phyloP scores from a whole-genome alignment of 2,888 invertebrate genomes.

The Lysandra coridon region DNA sequence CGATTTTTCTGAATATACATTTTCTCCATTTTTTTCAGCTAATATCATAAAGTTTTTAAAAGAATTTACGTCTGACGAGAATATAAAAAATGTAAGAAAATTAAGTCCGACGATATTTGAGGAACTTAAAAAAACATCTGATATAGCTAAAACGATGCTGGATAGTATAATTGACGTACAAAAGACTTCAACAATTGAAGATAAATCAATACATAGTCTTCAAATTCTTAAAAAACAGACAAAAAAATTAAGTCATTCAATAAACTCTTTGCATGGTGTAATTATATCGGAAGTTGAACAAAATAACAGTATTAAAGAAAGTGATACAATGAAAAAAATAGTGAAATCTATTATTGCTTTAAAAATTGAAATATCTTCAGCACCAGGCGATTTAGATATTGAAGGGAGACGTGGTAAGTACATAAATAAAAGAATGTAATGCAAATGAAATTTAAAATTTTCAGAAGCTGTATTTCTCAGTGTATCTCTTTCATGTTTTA shows the following conservation, averaged over 20 bases:
- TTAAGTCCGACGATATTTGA: neutral
- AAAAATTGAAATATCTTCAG: slow-evolving; percentile 13
- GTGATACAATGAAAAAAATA: slow-evolving; percentile 9
- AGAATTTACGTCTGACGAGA: slow-evolving; percentile 1
- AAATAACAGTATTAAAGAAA: slow-evolving; percentile 4
- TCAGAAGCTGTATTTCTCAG: neutral
- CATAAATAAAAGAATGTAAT: neutral
- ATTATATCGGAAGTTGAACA: slow-evolving; percentile 5
- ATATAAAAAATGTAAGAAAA: neutral
- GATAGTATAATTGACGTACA: neutral
- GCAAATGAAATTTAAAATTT: neutral
- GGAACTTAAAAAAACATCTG: neutral
- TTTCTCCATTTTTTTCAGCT: neutral
- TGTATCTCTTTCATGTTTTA: neutral
- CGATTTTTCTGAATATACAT: neutral
- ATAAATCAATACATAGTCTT: neutral
- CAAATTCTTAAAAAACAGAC: neutral
- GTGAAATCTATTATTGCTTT: slow-evolving; percentile 1
- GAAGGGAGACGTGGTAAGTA: neutral
- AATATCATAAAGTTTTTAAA: neutral
- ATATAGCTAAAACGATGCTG: neutral
- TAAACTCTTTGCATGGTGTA: neutral
- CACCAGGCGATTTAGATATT: neutral
- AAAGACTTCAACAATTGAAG: neutral
- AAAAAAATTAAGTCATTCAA: neutral